Base-by-base conservation (phyloP, 1,140 invertebrate species). In the Drosophila neocordata region DNA sequence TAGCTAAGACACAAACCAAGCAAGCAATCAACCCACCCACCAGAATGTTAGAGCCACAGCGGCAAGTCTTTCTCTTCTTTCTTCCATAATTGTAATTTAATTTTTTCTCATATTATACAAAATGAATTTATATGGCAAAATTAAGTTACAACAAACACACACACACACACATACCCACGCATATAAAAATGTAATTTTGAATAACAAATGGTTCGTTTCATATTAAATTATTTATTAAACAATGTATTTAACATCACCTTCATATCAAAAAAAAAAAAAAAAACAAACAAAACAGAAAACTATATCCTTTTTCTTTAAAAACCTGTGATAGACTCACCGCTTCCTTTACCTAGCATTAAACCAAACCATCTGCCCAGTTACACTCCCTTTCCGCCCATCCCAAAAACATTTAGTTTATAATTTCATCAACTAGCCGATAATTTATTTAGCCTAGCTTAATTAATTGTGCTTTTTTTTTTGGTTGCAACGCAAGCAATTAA, bases 251-350 rank as follows among this genome's bases (percentile, higher is more conserved):
- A 72, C 55, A 63, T 34, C 20, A 63, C 13, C 65, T 62, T 51
- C 20, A 68, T 61, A 20, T 44, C 51, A 34, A 64, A 2, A 57
- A n/a, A 0, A 11, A 35, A 35, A 68, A 18, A 38, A 57, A 44
- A 24, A 55, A 65, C 22, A 69, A 51, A 18, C 59, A 65, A 13
- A n/a, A 31, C 38, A 38, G 34, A 35, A 41, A 13, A 53, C 24
- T 48, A 63, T 41, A 41, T 52, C 27, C 24, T 24, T 68, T 24
- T 69, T 63, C 48, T 65, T 78, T 60, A 11, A 27, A 75, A 70
- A 84, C 73, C 81, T 85, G 81, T 85, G 81, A 85, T 85, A 85
- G 84, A 66, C 76, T 84, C 66, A 85, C 57, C 65, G 15, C 65
- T 59, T 41, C 37, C 57, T 37, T 63, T 58, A 27, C 62, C 41